Base-by-base conservation (phyloP, 2,797 vertebrate species). In the Sebastes cheni region DNA sequence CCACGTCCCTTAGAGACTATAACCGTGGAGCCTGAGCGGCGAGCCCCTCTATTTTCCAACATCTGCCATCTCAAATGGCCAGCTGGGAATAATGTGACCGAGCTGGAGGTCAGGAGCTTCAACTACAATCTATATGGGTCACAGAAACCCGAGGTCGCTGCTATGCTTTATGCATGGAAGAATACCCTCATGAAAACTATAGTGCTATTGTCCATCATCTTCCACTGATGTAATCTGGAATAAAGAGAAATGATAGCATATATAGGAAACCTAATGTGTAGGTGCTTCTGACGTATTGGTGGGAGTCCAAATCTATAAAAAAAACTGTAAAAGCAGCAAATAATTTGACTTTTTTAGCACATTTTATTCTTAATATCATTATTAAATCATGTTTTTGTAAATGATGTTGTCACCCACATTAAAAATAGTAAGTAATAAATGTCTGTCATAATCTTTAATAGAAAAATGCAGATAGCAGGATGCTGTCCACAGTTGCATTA, bases 31-130 rank as follows among this genome's bases (percentile, higher is more conserved):
- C 74, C 73, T 29, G 77, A 72, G 46, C 8, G 12, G 70, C 11
- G 42, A 72, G 70, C 62, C 36, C 29, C 50, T 81, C 27, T 32
- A 20, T 75, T 87, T 82, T 73, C 87, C 80, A 89, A 88, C 89
- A 90, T 92, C 90, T 92, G 88, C 77, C 3, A 5, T 80, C 72
- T 89, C 13, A 70, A 89, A 74, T 55, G 62, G 82, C 61, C 88
- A 68, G n/a, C 30, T 64, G 91, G 90, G 91, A 90, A 61, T 71
- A 70, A 60, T 18, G 46, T 18, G 59, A 39, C 72, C 69, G 83
- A 82, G 84, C 75, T 29, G 75, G 61, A 79, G 85, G 81, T 82
- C 85, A 79, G 59, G 23, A 69, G 79, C 83, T 58, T 64, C 76
- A 50, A 20, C 86, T 67, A 87, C 70, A 52, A 87, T 88, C 86